Evolutionary conservation across 2,113 vertebrate species (phyloP).

Genomic region (Cochlearius cochlearius): DNA sequence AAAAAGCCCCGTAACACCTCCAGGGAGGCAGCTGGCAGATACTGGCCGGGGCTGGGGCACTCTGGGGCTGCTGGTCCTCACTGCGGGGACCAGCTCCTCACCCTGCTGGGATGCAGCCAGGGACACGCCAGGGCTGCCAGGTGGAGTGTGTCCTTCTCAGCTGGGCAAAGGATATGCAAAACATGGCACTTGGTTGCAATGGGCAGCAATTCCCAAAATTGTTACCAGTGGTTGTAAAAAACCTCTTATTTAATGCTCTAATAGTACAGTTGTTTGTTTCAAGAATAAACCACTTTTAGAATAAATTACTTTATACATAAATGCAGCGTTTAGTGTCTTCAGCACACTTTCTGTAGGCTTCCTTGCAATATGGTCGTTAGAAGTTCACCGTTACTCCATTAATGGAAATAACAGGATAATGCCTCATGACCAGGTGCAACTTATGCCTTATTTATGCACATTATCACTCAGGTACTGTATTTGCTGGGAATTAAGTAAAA

Average conservation of each 20-base stretch:
- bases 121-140: fast-evolving
- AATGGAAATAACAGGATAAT: not conserved
- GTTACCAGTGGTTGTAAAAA: not conserved
- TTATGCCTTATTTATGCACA: not conserved
- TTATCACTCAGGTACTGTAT: not conserved
- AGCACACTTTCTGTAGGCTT: not conserved
- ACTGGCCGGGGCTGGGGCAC: too few relatives aligned
- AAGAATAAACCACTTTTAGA: not conserved
- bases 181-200: not conserved
- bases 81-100: not conserved
- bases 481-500: not conserved
- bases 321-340: not conserved
- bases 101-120: fast-evolving
- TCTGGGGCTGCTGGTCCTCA: not conserved
- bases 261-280: not conserved
- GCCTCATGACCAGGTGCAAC: not conserved
- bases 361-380: not conserved
- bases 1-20: not conserved
- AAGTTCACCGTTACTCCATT: not conserved
- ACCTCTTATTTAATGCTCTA: not conserved
- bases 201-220: not conserved
- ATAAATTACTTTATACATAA: not conserved
- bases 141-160: not conserved
- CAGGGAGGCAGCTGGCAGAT: not conserved
- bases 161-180: not conserved